Evolutionary conservation across 2,888 invertebrate genomes (phyloP).

Genomic region (Orchesellides sinensis): DNA sequence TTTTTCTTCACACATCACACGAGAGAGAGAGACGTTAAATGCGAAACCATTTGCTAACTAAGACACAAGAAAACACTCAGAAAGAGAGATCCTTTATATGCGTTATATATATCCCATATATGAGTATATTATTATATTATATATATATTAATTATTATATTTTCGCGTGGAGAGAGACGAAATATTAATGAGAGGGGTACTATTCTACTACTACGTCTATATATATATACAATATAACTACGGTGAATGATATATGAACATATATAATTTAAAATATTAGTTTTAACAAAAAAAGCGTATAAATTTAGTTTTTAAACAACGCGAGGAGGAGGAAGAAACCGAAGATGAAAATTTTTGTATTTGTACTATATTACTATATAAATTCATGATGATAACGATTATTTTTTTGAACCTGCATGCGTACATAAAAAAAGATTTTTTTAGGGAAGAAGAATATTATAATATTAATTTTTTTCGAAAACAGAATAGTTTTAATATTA

Average conservation of each 20-base stretch:
- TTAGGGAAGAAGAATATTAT: too few relatives aligned
- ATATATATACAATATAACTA: slow-evolving; percentile 25
- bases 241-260: neutral
- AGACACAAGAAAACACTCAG: slow-evolving; percentile 16
- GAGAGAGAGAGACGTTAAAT: too few relatives aligned
- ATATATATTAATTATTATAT: slow-evolving; percentile 28
- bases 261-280: slow-evolving; percentile 17
- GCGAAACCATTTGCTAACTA: neutral
- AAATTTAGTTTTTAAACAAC: slow-evolving; percentile 19
- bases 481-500: too few relatives aligned
- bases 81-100: slow-evolving; percentile 50
- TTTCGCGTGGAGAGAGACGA: neutral
- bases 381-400: slow-evolving; percentile 45
- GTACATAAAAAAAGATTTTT: slow-evolving; percentile 7
- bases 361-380: too few relatives aligned
- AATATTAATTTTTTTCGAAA: slow-evolving; percentile 36
- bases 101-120: slow-evolving; percentile 50
- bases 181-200: too few relatives aligned
- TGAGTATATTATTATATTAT: slow-evolving; percentile 43
- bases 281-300: neutral
- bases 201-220: too few relatives aligned
- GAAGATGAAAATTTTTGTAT: slow-evolving; percentile 46
- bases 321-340: too few relatives aligned
- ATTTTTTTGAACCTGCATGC: slow-evolving; percentile 71
- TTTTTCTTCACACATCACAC: too few relatives aligned